Evolutionary conservation across 2,888 invertebrate species (phyloP).

Genomic region (Conomelus anceps): DNA sequence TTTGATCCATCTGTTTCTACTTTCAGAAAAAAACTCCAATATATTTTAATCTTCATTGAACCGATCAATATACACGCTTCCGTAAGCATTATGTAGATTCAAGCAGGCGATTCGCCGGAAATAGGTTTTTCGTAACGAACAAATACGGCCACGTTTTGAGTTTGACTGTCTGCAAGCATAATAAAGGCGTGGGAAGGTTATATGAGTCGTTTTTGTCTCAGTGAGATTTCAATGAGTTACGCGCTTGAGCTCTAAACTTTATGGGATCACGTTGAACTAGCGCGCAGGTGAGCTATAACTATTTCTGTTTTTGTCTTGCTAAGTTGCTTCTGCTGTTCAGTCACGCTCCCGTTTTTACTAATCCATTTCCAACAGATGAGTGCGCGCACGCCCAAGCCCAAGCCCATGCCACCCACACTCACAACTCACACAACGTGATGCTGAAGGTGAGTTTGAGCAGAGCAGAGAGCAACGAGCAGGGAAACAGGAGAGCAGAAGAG

Average conservation of each 20-base stretch:
- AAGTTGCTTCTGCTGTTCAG: background rate
- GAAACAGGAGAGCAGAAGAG: too few relatives aligned
- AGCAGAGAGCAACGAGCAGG: background rate
- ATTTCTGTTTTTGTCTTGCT: background rate
- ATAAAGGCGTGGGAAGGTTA: background rate
- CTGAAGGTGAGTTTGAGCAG: too few relatives aligned
- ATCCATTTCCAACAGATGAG: background rate
- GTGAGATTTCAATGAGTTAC: background rate
- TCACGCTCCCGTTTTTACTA: background rate
- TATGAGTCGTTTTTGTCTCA: background rate
- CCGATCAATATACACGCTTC: too few relatives aligned
- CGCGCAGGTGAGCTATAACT: background rate
- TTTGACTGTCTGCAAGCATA: background rate
- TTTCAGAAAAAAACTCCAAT: too few relatives aligned
- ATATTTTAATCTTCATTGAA: too few relatives aligned
- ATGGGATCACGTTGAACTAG: background rate
- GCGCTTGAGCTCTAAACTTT: background rate
- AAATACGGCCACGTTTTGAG: background rate
- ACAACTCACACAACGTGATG: background rate
- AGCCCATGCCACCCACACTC: too few relatives aligned
- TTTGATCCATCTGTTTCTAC: too few relatives aligned
- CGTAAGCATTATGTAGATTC: background rate
- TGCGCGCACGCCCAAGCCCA: background rate
- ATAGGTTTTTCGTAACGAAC: background rate
- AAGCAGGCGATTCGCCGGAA: background rate